Conservation (phyloP, 2,797 vertebrate species). For the Enteromius trimaculatus region DNA sequence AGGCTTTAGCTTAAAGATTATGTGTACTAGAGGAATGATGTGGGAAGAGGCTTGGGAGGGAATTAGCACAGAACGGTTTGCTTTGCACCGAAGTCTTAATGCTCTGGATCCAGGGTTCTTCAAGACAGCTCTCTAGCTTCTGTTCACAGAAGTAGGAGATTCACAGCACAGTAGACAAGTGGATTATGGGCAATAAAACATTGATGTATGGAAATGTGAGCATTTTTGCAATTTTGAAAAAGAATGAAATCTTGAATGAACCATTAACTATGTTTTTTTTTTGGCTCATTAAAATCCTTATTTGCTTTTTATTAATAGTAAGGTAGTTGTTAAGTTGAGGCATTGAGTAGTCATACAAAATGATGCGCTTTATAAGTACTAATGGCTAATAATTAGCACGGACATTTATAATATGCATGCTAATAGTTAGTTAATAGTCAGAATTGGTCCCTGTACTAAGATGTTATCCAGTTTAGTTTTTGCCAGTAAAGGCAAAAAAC, state of each 20-base stretch:
- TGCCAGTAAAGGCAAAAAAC: neutral
- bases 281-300: no score
- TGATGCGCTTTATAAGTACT: no score
- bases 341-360: no score
- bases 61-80: constrained; percentile 19
- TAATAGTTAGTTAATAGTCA: no score
- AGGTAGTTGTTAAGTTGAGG: no score
- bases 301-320: no score
- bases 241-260: neutral
- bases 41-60: constrained; percentile 8
- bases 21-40: constrained; percentile 23
- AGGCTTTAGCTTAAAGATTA: constrained; percentile 44
- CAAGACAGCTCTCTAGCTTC: constrained; percentile 10
- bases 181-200: neutral
- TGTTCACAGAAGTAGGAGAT: neutral
- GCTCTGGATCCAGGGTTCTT: neutral
- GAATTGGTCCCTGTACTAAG: no score
- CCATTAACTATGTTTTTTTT: no score
- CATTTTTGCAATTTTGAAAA: neutral
- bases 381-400: no score
- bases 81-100: constrained; percentile 4
- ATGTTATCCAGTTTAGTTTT: neutral
- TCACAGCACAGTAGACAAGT: neutral
- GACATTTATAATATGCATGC: no score
- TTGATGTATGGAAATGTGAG: neutral